Conservation (phyloP, 2,113 vertebrate species). For the Camelus bactrianus region DNA sequence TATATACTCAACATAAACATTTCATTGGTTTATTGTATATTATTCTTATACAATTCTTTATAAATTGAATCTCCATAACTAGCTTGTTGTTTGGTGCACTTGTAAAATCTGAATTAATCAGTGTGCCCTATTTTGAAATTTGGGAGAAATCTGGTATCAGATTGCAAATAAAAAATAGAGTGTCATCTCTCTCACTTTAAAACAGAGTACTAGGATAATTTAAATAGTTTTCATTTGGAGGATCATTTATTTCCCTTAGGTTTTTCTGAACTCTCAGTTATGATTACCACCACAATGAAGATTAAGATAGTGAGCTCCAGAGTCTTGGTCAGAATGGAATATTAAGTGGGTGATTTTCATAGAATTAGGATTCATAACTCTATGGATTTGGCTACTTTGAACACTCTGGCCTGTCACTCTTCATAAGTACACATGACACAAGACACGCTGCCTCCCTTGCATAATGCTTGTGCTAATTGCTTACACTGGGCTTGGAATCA, state of each 20-base stretch:
- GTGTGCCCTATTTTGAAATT: background rate
- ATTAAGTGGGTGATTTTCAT: constrained; percentile 55
- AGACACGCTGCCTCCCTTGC: background rate
- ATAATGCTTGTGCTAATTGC: background rate
- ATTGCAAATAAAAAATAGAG: background rate
- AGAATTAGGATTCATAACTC: background rate
- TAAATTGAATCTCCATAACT: background rate
- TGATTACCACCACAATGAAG: constrained; percentile 40
- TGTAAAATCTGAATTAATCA: background rate
- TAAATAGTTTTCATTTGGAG: constrained; percentile 35
- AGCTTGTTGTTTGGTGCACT: background rate
- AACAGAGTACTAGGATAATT: background rate
- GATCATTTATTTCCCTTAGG: constrained; percentile 52
- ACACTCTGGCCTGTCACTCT: background rate
- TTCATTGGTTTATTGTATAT: background rate
- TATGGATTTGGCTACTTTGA: background rate
- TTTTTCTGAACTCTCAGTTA: constrained; percentile 40
- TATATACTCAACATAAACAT: background rate
- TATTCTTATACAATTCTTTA: background rate
- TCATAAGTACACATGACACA: background rate
- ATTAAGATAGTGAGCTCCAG: constrained; percentile 19
- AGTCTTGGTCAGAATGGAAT: background rate
- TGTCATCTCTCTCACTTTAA: constrained; percentile 14
- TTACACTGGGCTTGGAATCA: background rate
- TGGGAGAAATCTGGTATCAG: background rate